Percentiles rank a stretch among this genome's conserved stretches.
phyloP scores from a whole-genome alignment of 92 coral and sea anemone genomes.

The Epizoanthus rinbou region DNA sequence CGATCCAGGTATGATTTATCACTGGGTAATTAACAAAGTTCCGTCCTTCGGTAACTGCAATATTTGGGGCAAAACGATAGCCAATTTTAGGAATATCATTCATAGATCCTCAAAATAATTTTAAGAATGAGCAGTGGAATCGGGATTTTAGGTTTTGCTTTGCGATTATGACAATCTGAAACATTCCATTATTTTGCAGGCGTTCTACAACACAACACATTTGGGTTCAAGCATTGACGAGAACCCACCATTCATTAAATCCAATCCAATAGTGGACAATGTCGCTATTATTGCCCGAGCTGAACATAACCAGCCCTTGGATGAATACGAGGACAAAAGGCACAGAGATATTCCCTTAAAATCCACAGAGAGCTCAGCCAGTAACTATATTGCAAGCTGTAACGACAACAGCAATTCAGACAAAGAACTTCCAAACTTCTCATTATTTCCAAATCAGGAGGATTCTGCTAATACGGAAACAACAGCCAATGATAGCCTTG shows the following conservation, averaged over 20 bases:
- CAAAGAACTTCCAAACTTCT: slow-evolving; percentile 26
- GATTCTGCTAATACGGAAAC: not conserved
- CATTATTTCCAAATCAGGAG: slow-evolving; percentile 19
- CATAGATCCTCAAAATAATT: no score
- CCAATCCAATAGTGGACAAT: not conserved
- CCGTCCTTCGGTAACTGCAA: no score
- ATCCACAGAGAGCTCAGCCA: not conserved
- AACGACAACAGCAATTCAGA: slow-evolving; percentile 15
- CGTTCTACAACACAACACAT: slow-evolving; percentile 47
- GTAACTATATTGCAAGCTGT: not conserved
- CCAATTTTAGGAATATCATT: no score
- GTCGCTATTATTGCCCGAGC: not conserved
- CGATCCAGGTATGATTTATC: no score
- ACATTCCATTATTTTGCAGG: slow-evolving; percentile 16
- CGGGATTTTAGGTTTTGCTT: no score
- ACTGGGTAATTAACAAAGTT: no score
- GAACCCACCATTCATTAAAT: not conserved
- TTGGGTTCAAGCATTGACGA: slow-evolving; percentile 34
- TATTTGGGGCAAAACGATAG: no score
- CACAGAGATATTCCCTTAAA: not conserved
- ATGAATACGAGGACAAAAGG: not conserved
- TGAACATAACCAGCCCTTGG: not conserved
- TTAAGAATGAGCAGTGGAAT: no score
- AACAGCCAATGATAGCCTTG: slow-evolving; percentile 6
- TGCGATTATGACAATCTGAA: no score